These are phyloP conservation scores for Euclidia mi DNA, from an alignment of 2,888 invertebrate species.

Conservation along the genomic window DNA sequence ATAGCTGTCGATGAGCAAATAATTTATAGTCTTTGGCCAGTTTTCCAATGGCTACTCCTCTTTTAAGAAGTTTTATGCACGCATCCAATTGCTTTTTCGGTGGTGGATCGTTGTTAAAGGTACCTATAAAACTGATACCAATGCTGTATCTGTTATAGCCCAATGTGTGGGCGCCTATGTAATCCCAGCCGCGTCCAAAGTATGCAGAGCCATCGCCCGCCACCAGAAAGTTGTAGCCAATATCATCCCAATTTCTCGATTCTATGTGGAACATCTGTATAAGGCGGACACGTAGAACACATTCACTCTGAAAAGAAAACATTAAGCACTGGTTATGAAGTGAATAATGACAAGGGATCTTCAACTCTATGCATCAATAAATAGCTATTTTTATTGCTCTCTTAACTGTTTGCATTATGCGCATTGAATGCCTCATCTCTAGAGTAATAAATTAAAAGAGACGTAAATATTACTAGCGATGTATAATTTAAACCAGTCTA, in stretches of 20 bases:
- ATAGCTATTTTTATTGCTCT: too few species aligned
- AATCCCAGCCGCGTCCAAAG: conserved; percentile 93
- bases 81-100: conserved; percentile 90
- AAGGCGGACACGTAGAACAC: conserved; percentile 89
- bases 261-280: conserved; percentile 93
- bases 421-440: too few species aligned
- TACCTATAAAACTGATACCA: conserved; percentile 93
- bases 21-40: conserved; percentile 91
- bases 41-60: conserved; percentile 91
- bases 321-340: too few species aligned
- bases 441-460: too few species aligned
- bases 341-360: too few species aligned
- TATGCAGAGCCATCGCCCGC: conserved; percentile 95
- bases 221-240: conserved; percentile 94
- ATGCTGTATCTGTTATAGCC: conserved; percentile 92
- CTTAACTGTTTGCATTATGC: too few species aligned
- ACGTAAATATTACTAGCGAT: too few species aligned
- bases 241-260: conserved; percentile 91
- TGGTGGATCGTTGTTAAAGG: conserved; percentile 89
- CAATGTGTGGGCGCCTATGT: conserved; percentile 92
- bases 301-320: conserved; percentile 89
- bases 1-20: conserved; percentile 92
- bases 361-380: too few species aligned
- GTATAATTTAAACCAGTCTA: too few species aligned
- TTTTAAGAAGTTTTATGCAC: conserved; percentile 90